phyloP scores from a whole-genome alignment of 1,140 invertebrate species.

The Steinernema khuongi region DNA sequence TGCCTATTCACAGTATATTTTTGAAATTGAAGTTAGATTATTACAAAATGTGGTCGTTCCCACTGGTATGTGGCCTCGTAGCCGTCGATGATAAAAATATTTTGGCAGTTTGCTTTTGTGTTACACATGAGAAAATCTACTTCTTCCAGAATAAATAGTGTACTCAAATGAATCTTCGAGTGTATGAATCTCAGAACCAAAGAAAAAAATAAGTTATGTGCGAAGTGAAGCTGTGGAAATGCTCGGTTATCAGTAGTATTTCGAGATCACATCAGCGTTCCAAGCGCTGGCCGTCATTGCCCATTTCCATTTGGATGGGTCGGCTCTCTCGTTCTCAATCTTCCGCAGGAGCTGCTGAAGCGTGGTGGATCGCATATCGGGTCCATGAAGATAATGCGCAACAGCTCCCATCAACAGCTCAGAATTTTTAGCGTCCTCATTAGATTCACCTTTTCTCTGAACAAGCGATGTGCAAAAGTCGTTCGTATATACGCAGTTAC shows the following conservation, averaged over 20 bases:
- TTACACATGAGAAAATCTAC: too few relatives aligned
- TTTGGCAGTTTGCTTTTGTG: too few relatives aligned
- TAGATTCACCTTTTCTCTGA: constrained; percentile 18
- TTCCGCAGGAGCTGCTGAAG: constrained; percentile 22
- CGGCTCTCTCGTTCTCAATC: constrained; percentile 22
- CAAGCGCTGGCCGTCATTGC: constrained; percentile 31
- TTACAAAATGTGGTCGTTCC: too few relatives aligned
- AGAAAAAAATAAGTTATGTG: too few relatives aligned
- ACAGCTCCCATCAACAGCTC: constrained; percentile 25
- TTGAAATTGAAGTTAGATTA: too few relatives aligned
- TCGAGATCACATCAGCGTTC: constrained; percentile 33
- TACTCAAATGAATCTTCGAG: too few relatives aligned
- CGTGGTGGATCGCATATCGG: constrained; percentile 27
- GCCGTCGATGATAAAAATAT: too few relatives aligned
- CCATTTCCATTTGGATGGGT: constrained; percentile 18
- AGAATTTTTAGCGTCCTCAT: constrained; percentile 2
- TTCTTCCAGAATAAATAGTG: too few relatives aligned
- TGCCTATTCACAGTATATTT: too few relatives aligned
- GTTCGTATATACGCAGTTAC: background rate
- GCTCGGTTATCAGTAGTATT: constrained; percentile 10
- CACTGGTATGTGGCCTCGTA: too few relatives aligned
- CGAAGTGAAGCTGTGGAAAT: too few relatives aligned
- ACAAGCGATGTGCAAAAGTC: background rate
- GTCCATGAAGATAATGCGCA: constrained; percentile 30
- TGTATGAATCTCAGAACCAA: too few relatives aligned